Evolutionary conservation across 2,888 invertebrate genomes (phyloP).

Genomic region (Plebejus anna): DNA sequence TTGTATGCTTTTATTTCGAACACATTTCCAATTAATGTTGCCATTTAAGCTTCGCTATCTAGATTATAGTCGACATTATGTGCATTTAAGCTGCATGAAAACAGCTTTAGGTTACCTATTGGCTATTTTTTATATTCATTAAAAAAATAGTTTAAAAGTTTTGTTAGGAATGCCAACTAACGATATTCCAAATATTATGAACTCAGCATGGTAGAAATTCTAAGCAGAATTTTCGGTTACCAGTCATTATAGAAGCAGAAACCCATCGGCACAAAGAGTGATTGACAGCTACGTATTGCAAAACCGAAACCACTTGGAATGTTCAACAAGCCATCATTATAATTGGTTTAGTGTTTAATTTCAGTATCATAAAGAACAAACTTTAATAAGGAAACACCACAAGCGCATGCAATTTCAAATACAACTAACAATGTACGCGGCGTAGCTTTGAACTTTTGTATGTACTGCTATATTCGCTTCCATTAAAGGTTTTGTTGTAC

Average conservation of each 20-base stretch:
- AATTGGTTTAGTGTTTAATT: conserved; percentile 31
- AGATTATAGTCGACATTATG: background rate
- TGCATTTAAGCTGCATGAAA: background rate
- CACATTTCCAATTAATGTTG: conserved; percentile 25
- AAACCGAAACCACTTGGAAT: conserved; percentile 4
- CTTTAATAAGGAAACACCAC: conserved; percentile 64
- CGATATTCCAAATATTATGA: background rate
- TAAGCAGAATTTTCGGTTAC: background rate
- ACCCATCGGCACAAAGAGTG: background rate
- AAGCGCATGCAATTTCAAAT: conserved; percentile 46
- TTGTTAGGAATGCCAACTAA: too few relatives aligned
- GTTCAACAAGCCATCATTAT: conserved; percentile 20
- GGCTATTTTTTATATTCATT: background rate
- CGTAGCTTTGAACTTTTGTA: conserved; percentile 33
- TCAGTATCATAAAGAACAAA: conserved; percentile 43
- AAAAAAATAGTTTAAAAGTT: too few relatives aligned
- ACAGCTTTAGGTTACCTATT: background rate
- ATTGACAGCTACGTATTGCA: conserved; percentile 10
- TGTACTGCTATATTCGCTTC: conserved; percentile 34
- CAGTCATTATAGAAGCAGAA: background rate
- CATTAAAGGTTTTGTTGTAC: background rate
- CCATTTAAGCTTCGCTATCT: conserved; percentile 20
- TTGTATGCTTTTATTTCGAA: conserved; percentile 27
- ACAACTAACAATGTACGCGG: conserved; percentile 44
- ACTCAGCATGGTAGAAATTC: background rate